Percentiles rank a stretch among this genome's conserved stretches.
Conservation (phyloP, 2,113 vertebrate species). For the Equus quagga region DNA sequence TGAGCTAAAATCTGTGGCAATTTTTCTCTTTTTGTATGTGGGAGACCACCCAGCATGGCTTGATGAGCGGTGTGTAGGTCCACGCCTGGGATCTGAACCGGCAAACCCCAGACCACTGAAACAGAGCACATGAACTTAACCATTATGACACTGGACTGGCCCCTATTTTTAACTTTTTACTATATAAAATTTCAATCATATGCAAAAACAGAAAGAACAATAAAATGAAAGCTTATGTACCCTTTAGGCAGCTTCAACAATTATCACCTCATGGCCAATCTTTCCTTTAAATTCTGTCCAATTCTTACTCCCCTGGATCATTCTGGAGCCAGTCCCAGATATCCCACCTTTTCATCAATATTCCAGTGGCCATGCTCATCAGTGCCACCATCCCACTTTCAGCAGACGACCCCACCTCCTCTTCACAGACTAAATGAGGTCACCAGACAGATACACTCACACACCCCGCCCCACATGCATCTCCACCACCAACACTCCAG, state of each 20-base stretch:
- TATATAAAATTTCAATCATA: neutral
- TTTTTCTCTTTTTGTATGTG: too few relatives aligned
- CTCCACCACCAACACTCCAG: neutral
- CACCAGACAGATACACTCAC: neutral
- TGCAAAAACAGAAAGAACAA: neutral
- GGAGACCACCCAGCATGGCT: too few relatives aligned
- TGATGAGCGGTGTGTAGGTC: too few relatives aligned
- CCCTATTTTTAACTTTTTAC: too few relatives aligned
- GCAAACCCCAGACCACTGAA: too few relatives aligned
- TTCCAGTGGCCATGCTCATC: neutral
- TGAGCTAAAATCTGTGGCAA: too few relatives aligned
- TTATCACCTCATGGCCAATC: neutral
- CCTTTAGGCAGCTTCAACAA: neutral
- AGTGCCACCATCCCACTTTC: too few relatives aligned
- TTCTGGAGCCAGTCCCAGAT: neutral
- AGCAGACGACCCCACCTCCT: neutral
- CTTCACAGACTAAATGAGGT: neutral
- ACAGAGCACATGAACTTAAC: too few relatives aligned
- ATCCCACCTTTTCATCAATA: neutral
- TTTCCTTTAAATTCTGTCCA: neutral
- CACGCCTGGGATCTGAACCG: too few relatives aligned
- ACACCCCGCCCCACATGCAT: neutral
- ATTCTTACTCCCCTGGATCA: neutral
- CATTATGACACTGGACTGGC: too few relatives aligned
- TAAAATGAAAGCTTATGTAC: neutral